These are phyloP conservation scores for Xenus cinereus DNA, from an alignment of 2,113 vertebrate species.

Conservation along the genomic window DNA sequence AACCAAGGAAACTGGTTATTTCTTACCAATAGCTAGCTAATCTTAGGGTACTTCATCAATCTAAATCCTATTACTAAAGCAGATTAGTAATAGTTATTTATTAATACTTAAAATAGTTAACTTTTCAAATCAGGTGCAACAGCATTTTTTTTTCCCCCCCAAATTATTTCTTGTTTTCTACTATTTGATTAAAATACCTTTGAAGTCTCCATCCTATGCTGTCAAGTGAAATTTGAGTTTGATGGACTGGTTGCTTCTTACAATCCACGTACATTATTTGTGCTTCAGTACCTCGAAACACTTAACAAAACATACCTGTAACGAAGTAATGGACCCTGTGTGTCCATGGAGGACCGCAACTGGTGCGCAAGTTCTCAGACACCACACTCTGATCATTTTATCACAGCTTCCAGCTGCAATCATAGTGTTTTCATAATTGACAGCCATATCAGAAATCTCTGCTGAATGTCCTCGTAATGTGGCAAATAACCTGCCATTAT, in stretches of 20 bases:
- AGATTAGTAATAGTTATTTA: not conserved
- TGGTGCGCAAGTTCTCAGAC: constrained; percentile 94
- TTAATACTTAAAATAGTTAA: not conserved
- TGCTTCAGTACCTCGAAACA: not conserved
- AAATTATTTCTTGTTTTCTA: not conserved
- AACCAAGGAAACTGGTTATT: not conserved
- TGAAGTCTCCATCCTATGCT: not conserved
- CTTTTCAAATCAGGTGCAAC: not conserved
- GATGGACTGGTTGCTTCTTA: not conserved
- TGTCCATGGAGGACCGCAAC: constrained; percentile 95
- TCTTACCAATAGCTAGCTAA: not conserved
- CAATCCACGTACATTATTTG: not conserved
- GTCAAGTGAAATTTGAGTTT: not conserved
- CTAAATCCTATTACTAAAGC: not conserved
- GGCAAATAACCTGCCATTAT: constrained; percentile 90
- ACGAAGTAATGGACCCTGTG: constrained; percentile 94
- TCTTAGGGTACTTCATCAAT: not conserved
- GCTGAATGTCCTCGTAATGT: constrained; percentile 94
- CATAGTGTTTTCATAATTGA: constrained; percentile 96
- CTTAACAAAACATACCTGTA: constrained; percentile 81
- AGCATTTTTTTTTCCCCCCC: too few relatives aligned
- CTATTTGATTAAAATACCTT: not conserved
- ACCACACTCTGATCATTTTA: constrained; percentile 96
- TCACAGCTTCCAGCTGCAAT: constrained; percentile 98
- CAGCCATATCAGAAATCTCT: constrained; percentile 96